Conservation (phyloP, 2,888 invertebrate genomes). For the Drosophila fungiperda region DNA sequence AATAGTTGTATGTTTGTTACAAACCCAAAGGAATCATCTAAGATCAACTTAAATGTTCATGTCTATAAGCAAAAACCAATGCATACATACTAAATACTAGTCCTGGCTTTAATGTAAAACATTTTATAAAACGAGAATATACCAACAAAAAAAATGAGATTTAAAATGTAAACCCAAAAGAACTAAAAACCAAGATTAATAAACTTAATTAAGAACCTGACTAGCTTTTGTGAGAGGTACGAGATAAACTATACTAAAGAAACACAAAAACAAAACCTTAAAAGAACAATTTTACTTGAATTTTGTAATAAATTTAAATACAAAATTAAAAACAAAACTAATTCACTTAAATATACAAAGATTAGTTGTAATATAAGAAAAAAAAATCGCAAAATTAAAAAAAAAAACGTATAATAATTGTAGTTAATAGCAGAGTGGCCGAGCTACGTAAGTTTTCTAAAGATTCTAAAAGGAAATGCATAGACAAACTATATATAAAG, state of each 20-base stretch:
- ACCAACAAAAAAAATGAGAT: slow-evolving; percentile 3
- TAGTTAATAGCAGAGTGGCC: slow-evolving; percentile 75
- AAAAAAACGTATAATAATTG: slow-evolving; percentile 26
- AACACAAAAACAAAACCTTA: slow-evolving; percentile 10
- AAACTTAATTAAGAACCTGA: slow-evolving; percentile 77
- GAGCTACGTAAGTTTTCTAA: slow-evolving; percentile 77
- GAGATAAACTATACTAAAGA: slow-evolving; percentile 46
- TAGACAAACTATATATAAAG: slow-evolving; percentile 64
- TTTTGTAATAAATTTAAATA: slow-evolving; percentile 70
- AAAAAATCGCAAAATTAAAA: slow-evolving; percentile 18
- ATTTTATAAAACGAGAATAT: slow-evolving; percentile 45
- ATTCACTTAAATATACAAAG: slow-evolving; percentile 61
- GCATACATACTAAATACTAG: slow-evolving; percentile 51
- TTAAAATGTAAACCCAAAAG: slow-evolving; percentile 2
- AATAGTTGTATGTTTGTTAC: slow-evolving; percentile 42
- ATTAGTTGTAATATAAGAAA: slow-evolving; percentile 48
- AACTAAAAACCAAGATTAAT: slow-evolving; percentile 22
- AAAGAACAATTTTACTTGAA: slow-evolving; percentile 72
- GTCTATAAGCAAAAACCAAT: slow-evolving; percentile 24
- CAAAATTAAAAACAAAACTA: slow-evolving; percentile 20
- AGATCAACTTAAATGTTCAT: slow-evolving; percentile 50
- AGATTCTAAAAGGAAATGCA: slow-evolving; percentile 76
- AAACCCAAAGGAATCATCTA: slow-evolving; percentile 17
- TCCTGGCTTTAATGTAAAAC: slow-evolving; percentile 45
- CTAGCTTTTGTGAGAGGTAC: slow-evolving; percentile 69